Evolutionary conservation across 2,797 vertebrate species (phyloP), one percentile per base, ranked within the genome.

Genomic region (Labeo calbasu): DNA sequence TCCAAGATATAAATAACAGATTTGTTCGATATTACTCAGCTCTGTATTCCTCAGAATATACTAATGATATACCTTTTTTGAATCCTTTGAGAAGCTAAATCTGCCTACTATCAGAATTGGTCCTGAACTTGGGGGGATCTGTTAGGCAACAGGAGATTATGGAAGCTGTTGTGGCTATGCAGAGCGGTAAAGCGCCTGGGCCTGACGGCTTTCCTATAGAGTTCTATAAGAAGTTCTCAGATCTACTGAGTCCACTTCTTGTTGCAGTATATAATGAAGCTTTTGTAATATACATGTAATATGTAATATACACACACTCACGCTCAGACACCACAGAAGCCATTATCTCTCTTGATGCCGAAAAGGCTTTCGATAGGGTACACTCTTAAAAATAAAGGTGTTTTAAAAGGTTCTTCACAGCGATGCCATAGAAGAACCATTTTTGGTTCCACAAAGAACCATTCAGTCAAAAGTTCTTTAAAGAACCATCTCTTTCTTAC

Each of bases 111-210:
- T 69, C 3, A 40, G 10, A 43, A 21, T n/a, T 69, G 32, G 66
- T 4, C 36, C 36, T 40, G 66, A 79, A 43, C 28, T 79, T 40
- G 36, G 71, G 3, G 3, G 46, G 46, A 10, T 71, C 59, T 43
- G 13, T 76, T 55, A 48, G 51, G 21, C 8, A 40, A 48, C 17
- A 48, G 21, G 70, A 85, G 40, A 68, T 85, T 55, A 2, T n/a
- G 21, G 70, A 66, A 11, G 51, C 61, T 15, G 57, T 81, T 80
- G 65, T 61, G 73, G 13, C 19, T 25, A 81, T 81, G 59, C 78
- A 85, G 36, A 81, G 48, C n/a, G 57, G 70, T 40, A 85, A 85
- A 51, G 46, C 84, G 21, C 83, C 78, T n/a, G 40, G 83, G 3
- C 76, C 83, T 21, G 76, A 79, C 11, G 55, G 57, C 23, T 84